Conservation (phyloP, 2,888 invertebrate species). For the Torymus texanus region DNA sequence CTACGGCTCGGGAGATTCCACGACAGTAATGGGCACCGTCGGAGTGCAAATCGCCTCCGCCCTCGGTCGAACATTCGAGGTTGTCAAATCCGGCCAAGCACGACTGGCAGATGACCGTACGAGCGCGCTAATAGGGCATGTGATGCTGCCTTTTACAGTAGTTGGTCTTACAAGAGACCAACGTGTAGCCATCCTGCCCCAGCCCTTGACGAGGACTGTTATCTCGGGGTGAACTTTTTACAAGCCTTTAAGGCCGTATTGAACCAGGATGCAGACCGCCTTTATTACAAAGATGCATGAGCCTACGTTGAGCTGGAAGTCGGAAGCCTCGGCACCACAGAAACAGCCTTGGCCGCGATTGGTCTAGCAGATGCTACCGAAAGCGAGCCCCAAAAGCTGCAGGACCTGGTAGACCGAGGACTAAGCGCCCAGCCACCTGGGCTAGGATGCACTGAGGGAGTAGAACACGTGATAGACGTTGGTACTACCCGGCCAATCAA, state of each 20-base stretch:
- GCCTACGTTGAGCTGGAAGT: background rate
- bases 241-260: background rate
- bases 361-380: background rate
- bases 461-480: constrained; percentile 35
- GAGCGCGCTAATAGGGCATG: background rate
- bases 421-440: background rate
- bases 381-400: background rate
- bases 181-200: background rate
- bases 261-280: background rate
- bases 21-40: too few species aligned
- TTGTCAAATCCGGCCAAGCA: too few species aligned
- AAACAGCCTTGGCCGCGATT: background rate
- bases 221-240: background rate
- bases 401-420: too few species aligned
- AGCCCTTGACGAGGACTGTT: background rate
- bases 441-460: background rate
- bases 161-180: background rate
- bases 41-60: too few species aligned
- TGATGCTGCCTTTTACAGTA: background rate
- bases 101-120: too few species aligned
- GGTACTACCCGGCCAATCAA: constrained; percentile 15
- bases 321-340: background rate
- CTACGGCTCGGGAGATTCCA: too few species aligned
- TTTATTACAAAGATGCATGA: background rate
- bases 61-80: too few species aligned